Base-by-base conservation (phyloP, 2,888 invertebrate genomes). In the Acronicta psi region DNA sequence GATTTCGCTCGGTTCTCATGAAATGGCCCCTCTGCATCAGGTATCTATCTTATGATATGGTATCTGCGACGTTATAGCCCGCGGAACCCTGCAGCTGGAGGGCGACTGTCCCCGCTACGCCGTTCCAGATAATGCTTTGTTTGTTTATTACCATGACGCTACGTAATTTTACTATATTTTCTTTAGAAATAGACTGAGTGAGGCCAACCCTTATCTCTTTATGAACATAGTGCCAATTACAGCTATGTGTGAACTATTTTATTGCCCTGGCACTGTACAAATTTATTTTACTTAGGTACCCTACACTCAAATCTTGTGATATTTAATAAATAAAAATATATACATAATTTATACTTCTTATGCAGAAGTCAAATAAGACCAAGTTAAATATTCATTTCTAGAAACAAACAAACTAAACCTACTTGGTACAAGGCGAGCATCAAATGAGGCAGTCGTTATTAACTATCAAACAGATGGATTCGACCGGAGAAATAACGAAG, bases 61-160 rank as follows among this genome's bases (percentile, higher is more conserved):
- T 66, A 69, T 61, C 73, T 58, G 43, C 13, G 54, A 29, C 40
- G 50, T 18, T 43, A 18, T 20, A 41, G 67, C 51, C 46, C n/a
- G 53, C 56, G 64, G 64, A 60, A 37, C 64, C 52, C 69, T 53
- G 49, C 44, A 16, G 69, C 55, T 67, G 25, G 52, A 65, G 66
- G 66, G 66, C 49, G 46, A 41, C 51, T 59, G 67, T 68, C 67
- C 65, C 66, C 36, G 53, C 70, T 69, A 69, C 46, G 41, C 55
- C 52, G 73, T 40, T 50, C 41, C 59, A 71, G 69, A 73, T 71
- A 71, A 73, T 65, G 65, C 65, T 69, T 57, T 69, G 65, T 73
- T 69, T 69, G 69, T 71, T 73, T 73, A 73, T 69, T 73, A 63
- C 69, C 63, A 56, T 73, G 69, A 68, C 56, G 69, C 55, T 36